phyloP scores from a whole-genome alignment of 2,797 vertebrate genomes.

The Gadopsis marmoratus region DNA sequence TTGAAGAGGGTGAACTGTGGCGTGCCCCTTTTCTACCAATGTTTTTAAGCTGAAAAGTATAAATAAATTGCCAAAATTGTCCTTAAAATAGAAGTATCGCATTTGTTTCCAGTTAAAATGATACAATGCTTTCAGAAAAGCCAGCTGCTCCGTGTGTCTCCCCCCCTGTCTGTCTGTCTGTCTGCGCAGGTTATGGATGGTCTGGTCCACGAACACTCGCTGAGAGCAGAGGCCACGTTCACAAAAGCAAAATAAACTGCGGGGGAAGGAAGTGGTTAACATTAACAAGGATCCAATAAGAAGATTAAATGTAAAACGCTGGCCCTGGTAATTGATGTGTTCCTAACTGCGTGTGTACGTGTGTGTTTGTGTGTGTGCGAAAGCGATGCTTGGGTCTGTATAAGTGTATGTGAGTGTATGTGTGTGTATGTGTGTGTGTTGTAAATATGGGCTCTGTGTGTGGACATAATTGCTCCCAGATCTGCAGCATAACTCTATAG shows the following conservation, averaged over 20 bases:
- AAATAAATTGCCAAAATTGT: slow-evolving; percentile 4
- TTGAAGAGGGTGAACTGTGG: slow-evolving; percentile 3
- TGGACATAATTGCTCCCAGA: slow-evolving; percentile 88
- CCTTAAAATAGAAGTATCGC: slow-evolving; percentile 25
- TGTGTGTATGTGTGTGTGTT: slow-evolving; percentile 62
- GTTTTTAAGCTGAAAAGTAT: slow-evolving; percentile 37
- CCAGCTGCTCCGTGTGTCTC: slow-evolving; percentile 49
- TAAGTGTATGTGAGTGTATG: slow-evolving; percentile 49
- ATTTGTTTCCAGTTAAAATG: slow-evolving; percentile 40
- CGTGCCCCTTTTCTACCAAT: background rate
- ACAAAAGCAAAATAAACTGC: slow-evolving; percentile 96
- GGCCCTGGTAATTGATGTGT: slow-evolving; percentile 87
- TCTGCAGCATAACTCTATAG: slow-evolving; percentile 80
- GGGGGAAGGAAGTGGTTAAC: slow-evolving; percentile 92
- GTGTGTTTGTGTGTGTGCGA: slow-evolving; percentile 51
- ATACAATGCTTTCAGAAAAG: slow-evolving; percentile 22
- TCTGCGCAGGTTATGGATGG: slow-evolving; percentile 83
- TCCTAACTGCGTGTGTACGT: slow-evolving; percentile 75
- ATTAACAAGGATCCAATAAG: slow-evolving; percentile 89
- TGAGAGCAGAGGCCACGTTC: slow-evolving; percentile 89
- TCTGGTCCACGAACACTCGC: slow-evolving; percentile 83
- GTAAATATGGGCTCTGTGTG: slow-evolving; percentile 76
- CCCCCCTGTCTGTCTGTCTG: slow-evolving; percentile 22
- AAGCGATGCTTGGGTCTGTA: slow-evolving; percentile 40
- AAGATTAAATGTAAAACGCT: slow-evolving; percentile 88